Evolutionary conservation across 1,140 invertebrate species (phyloP).

Genomic region (Asbolus verrucosus): DNA sequence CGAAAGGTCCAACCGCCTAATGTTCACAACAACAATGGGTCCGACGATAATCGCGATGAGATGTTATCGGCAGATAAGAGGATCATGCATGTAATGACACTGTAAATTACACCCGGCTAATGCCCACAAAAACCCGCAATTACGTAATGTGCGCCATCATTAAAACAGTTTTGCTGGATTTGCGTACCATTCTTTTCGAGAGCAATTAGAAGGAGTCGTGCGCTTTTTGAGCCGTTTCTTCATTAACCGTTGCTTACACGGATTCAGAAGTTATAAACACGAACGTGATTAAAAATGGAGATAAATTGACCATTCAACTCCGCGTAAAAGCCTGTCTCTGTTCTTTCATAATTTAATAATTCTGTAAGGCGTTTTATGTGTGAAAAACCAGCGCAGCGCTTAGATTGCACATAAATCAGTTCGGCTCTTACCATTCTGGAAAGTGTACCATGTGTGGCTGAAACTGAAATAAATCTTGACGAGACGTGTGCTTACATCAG

Average conservation of each 20-base stretch:
- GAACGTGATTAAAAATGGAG: too few relatives aligned
- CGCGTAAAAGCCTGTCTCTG: too few relatives aligned
- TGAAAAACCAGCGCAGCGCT: too few relatives aligned
- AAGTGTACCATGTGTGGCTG: too few relatives aligned
- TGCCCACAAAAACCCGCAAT: constrained; percentile 58
- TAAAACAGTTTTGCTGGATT: constrained; percentile 22
- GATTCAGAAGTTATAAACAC: too few relatives aligned
- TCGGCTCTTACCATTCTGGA: too few relatives aligned
- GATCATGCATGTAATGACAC: constrained; percentile 62
- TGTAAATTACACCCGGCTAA: constrained; percentile 60
- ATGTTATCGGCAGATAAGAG: constrained; percentile 58
- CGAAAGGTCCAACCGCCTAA: constrained; percentile 46
- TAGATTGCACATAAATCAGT: too few relatives aligned
- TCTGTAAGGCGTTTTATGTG: too few relatives aligned
- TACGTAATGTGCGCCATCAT: constrained; percentile 40
- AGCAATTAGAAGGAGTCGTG: constrained; percentile 30
- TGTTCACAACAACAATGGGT: constrained; percentile 50
- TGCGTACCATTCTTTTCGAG: background rate
- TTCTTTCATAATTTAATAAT: background rate
- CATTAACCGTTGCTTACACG: background rate
- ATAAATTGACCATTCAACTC: too few relatives aligned
- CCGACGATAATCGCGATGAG: constrained; percentile 53
- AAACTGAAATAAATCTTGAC: too few relatives aligned
- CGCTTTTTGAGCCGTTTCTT: background rate
- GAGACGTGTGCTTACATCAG: too few relatives aligned